Base-by-base conservation (phyloP, 2,797 vertebrate genomes). In the Sarcophilus harrisii region DNA sequence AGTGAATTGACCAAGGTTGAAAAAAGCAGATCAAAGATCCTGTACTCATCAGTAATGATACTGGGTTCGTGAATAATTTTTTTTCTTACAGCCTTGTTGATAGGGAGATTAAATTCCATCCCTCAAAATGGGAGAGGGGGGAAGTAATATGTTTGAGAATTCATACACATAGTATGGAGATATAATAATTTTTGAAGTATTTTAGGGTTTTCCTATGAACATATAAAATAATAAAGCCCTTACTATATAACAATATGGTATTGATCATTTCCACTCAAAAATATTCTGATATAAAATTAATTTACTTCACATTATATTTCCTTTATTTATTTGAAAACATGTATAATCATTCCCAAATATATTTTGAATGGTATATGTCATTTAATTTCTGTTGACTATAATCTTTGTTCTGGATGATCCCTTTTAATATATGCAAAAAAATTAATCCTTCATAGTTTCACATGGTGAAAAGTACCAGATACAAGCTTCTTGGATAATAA, bases 401-500 rank as follows among this genome's bases (percentile, higher is more conserved):
- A 73, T 58, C 10, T 49, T 96, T 29, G 14, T 21, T 49, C 16
- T 45, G 9, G 57, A 28, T 28, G 54, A 54, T 6, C 27, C 6
- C 1, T 87, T 11, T 93, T 92, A 55, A n/a, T 59, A 55, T 27
- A 18, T 54, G 2, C 27, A 14, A 45, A 81, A 81, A 24, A 24
- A 81, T 27, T 45, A 24, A 24, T 81, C 38, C n/a, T 90, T 57
- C 38, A 58, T 18, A 66, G 32, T 93, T 3, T 16, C 32, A 3
- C 57, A 30, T 90, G 27, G 29, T 45, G 16, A 89, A 4, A 92
- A 5, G 54, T 58, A 30, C 57, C 29, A 58, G 49, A 81, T 81
- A 45, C 5, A 58, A 58, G 8, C 21, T 18, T 57, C 92, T 96
- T 90, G 18, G 92, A 52, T 95, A 93, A 91, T 66, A 94, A 28